Evolutionary conservation across 2,888 invertebrate species (phyloP).

Genomic region (Leucoptera coffeella): DNA sequence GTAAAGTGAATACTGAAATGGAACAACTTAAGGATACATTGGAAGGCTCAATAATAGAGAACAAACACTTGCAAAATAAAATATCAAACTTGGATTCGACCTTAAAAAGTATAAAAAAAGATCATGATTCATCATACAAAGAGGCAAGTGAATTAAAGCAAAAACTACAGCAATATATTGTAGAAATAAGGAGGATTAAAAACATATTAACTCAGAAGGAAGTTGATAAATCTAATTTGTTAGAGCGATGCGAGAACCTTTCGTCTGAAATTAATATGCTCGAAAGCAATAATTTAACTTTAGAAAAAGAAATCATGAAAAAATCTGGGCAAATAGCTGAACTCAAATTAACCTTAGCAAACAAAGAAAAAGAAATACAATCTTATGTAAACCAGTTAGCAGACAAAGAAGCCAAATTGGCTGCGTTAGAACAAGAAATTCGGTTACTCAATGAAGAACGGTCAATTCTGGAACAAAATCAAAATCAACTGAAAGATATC

Average conservation of each 20-base stretch:
- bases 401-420: slow-evolving; percentile 28
- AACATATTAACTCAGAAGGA: slow-evolving; percentile 70
- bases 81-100: slow-evolving; percentile 59
- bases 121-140: slow-evolving; percentile 61
- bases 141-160: slow-evolving; percentile 70
- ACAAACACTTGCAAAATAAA: slow-evolving; percentile 69
- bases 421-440: slow-evolving; percentile 33
- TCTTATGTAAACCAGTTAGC: slow-evolving; percentile 26
- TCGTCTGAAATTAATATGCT: slow-evolving; percentile 71
- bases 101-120: slow-evolving; percentile 56
- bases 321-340: slow-evolving; percentile 53
- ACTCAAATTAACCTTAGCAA: slow-evolving; percentile 57
- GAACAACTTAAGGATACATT: slow-evolving; percentile 45
- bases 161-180: slow-evolving; percentile 75
- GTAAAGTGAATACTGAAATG: slow-evolving; percentile 55
- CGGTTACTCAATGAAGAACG: slow-evolving; percentile 37
- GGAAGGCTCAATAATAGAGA: slow-evolving; percentile 58
- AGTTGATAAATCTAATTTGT: slow-evolving; percentile 70
- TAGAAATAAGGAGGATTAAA: slow-evolving; percentile 73
- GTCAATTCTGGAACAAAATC: slow-evolving; percentile 30
- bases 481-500: slow-evolving; percentile 32
- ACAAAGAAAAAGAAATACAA: slow-evolving; percentile 36
- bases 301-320: slow-evolving; percentile 71
- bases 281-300: slow-evolving; percentile 72
- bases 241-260: slow-evolving; percentile 72